Percentiles rank a stretch among this genome's conserved stretches.
Evolutionary conservation across 2,113 vertebrate species (phyloP).

Genomic region (Scophthalmus maximus): DNA sequence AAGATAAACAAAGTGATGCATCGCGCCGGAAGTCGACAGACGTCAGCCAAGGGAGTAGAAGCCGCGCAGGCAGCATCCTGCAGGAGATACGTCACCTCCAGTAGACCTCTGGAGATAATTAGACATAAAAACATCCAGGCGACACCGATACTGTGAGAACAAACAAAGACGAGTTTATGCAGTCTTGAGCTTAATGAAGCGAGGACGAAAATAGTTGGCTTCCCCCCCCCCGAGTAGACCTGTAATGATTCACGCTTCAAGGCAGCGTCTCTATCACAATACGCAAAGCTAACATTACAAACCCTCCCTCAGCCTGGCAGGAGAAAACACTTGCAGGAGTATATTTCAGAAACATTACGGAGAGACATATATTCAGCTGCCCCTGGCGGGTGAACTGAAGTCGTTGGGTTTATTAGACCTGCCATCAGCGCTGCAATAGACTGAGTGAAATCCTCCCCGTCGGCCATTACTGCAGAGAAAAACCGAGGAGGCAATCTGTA

Average conservation of each 20-base stretch:
- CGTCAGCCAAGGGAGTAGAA: not conserved
- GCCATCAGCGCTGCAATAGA: not conserved
- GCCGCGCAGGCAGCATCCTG: no score
- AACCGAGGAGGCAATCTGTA: slow-evolving; percentile 41
- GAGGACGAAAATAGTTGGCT: not conserved
- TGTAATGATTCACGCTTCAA: not conserved
- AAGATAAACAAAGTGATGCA: not conserved
- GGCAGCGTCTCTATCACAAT: not conserved
- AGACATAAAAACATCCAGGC: not conserved
- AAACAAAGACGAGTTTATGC: not conserved
- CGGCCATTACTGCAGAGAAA: slow-evolving; percentile 23
- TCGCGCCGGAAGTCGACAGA: not conserved
- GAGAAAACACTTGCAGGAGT: no score
- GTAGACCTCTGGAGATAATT: not conserved
- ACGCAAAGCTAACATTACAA: not conserved
- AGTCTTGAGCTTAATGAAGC: slow-evolving; percentile 13
- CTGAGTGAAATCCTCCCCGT: slow-evolving; percentile 32
- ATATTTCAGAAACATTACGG: not conserved
- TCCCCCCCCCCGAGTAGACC: not conserved
- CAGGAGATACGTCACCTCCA: not conserved
- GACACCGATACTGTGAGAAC: not conserved
- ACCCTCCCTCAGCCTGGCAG: not conserved
- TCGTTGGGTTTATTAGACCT: slow-evolving; percentile 29
- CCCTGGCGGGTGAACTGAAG: not conserved
- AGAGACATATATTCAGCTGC: not conserved